Conservation (phyloP, 2,113 vertebrate genomes). For the Dromas ardeola region DNA sequence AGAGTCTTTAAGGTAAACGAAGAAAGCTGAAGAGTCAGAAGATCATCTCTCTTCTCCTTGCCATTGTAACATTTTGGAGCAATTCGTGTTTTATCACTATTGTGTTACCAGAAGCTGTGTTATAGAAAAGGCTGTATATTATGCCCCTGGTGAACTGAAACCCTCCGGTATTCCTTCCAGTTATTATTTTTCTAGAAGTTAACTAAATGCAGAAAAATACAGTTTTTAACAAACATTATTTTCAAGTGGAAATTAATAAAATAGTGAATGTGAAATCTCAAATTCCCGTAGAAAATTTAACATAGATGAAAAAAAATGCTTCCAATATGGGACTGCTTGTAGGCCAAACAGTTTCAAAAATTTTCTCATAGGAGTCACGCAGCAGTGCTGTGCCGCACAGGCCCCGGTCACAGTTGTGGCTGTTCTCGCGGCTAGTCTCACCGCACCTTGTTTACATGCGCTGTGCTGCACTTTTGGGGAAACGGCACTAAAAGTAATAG, state of each 20-base stretch:
- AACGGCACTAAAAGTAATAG: not conserved
- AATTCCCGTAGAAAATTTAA: not conserved
- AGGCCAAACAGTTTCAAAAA: not conserved
- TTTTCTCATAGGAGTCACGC: accelerated
- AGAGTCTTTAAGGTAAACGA: not conserved
- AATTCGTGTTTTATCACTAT: not conserved
- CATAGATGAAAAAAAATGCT: not conserved
- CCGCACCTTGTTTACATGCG: not conserved
- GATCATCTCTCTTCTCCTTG: not conserved
- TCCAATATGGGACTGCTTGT: not conserved
- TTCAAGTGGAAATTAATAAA: not conserved
- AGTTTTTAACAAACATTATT: not conserved
- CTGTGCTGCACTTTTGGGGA: not conserved
- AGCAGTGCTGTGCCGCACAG: not conserved
- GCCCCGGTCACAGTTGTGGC: not conserved
- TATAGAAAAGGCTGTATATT: not conserved
- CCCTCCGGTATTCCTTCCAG: not conserved
- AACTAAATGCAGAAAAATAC: not conserved
- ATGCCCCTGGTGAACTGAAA: not conserved
- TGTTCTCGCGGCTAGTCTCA: not conserved
- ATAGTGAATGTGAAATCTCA: not conserved
- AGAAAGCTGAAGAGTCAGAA: not conserved
- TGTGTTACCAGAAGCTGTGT: not conserved
- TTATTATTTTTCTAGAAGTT: not conserved
- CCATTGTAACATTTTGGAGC: not conserved